Evolutionary conservation across 2,113 vertebrate species (phyloP), one percentile per base, ranked within the genome.

Genomic region (Asarcornis scutulata): DNA sequence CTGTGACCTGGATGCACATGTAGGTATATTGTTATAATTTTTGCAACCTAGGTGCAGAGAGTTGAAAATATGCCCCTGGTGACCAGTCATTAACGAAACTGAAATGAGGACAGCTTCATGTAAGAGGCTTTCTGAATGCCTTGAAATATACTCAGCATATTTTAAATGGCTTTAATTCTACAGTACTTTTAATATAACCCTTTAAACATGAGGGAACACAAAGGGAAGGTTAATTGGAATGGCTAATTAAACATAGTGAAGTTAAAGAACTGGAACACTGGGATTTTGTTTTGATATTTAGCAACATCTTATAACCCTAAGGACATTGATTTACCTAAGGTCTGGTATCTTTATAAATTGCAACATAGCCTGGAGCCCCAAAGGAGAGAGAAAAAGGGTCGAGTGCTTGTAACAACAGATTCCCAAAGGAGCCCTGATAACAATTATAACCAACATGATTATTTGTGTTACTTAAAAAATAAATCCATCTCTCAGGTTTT

Each of bases 191-290:
- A 95, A 90, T 94, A 92, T 92, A 97, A 95, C 94, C 89, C 94
- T 93, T 97, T 95, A 96, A 97, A 97, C 96, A 96, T 96, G 93
- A 97, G 96, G 88, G 94, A 97, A 95, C 95, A 97, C 91, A 97
- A 97, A 97, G 86, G 58, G 89, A 96, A 97, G 96, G 95, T 97
- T 96, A 96, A 94, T 96, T 95, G 80, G 86, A 94, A 95, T 95
- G 88, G 89, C 97, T 97, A 97, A 97, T 97, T 97, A 97, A 97
- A 97, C 97, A 97, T 48, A 93, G 92, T 75, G 93, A 97, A 97
- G 92, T 97, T 97, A 96, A 95, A 95, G 97, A 94, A 86, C 75
- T 88, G 89, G 85, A 88, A 85, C 83, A 91, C 84, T 96, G 95
- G 94, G 95, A 95, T 89, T 93, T 96, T 96, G 69, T 88, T 95